A percentile compares a stretch with the other conserved stretches of the same genome.
Conservation (phyloP, 2,113 vertebrate species). For the Mixornis gularis region DNA sequence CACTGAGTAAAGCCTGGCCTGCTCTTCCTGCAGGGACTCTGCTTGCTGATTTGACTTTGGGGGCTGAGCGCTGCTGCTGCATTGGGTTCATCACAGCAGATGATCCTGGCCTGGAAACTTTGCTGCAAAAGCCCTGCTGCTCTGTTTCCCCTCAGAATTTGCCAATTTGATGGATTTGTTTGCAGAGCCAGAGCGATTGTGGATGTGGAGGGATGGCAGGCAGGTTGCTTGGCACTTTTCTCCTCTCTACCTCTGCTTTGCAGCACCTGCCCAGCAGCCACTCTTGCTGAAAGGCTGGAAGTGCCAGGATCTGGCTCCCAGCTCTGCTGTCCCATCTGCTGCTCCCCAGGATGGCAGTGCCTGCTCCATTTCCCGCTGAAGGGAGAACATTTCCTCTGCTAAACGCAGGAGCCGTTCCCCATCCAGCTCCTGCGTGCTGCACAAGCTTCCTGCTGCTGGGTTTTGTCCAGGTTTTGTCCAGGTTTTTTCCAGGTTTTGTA, state of each 20-base stretch:
- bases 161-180: conserved; percentile 12
- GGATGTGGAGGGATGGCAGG: neutral
- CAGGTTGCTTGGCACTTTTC: neutral
- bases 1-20: neutral
- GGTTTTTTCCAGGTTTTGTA: neutral
- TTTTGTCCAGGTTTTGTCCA: neutral
- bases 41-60: neutral
- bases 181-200: neutral
- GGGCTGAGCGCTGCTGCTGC: neutral
- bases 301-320: neutral
- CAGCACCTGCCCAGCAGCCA: neutral
- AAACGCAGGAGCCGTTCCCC: neutral
- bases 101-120: neutral
- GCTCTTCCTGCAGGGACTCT: neutral
- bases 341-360: neutral
- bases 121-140: neutral
- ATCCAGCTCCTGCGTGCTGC: neutral
- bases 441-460: neutral
- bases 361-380: neutral
- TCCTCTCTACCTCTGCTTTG: neutral
- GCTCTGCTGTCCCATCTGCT: conserved; percentile 35
- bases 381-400: neutral
- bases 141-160: neutral
- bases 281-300: neutral
- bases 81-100: neutral